Evolutionary conservation across 2,113 vertebrate genomes (phyloP).

Genomic region (Rhinopomastus cyanomelas): DNA sequence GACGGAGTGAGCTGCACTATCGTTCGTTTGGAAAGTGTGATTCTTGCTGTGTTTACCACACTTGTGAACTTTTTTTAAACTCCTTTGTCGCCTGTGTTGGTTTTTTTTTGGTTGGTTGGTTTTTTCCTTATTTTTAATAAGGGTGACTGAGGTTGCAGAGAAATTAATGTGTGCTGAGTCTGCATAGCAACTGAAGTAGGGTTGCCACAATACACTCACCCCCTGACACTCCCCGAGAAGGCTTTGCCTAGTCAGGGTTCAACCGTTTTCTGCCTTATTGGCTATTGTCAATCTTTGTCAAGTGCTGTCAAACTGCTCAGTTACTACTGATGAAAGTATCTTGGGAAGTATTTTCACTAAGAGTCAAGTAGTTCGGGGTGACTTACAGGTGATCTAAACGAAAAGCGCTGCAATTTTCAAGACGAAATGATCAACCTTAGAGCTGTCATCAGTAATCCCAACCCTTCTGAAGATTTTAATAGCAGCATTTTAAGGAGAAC

Average conservation of each 20-base stretch:
- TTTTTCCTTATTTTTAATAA: slow-evolving; percentile 81
- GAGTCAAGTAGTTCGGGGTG: background rate
- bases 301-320: slow-evolving; percentile 4
- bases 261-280: background rate
- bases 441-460: background rate
- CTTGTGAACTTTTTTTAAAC: slow-evolving; percentile 82
- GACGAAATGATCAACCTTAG: background rate
- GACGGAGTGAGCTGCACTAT: slow-evolving; percentile 82
- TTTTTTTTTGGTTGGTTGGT: background rate
- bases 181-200: slow-evolving; percentile 86
- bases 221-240: background rate
- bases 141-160: slow-evolving; percentile 90
- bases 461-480: background rate
- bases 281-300: background rate
- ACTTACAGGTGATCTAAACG: slow-evolving; percentile 12
- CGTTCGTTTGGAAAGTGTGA: slow-evolving; percentile 83
- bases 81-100: slow-evolving; percentile 86
- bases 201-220: slow-evolving; percentile 90
- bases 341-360: slow-evolving; percentile 54
- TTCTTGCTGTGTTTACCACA: slow-evolving; percentile 88
- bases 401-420: background rate
- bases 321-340: slow-evolving; percentile 29
- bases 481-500: background rate
- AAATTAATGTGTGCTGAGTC: slow-evolving; percentile 93
- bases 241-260: slow-evolving; percentile 12